Evolutionary conservation across 2,113 vertebrate genomes (phyloP), one percentile per base, ranked within the genome.

Genomic region (Panthera leo): DNA sequence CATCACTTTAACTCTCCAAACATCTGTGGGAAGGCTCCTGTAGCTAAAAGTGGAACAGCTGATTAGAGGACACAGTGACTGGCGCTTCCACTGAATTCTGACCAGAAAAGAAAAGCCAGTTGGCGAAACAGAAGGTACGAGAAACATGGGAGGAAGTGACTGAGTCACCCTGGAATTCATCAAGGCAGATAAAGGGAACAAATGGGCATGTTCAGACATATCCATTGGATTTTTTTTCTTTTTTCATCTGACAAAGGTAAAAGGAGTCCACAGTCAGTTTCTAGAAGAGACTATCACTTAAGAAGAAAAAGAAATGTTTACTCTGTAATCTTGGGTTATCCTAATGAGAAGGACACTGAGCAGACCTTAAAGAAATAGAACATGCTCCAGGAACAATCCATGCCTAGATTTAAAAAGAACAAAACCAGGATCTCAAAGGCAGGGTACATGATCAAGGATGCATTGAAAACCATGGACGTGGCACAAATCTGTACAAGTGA

Each of bases 81-180:
- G 42, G 29, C n/a, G 15, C 73, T 42, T 82, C 95, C n/a, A 73
- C 89, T 97, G 83, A 85, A 95, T 94, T 97, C 94, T 95, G 91
- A 97, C 97, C 95, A 96, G 76, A 97, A 96, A 76, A 85, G 94
- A 96, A 97, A 96, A 97, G 95, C 90, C 97, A 98, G 95, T 79
- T 98, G 97, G 95, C 92, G 45, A 91, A 87, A 73, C 80, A 95
- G 80, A 97, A 97, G 97, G 91, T 92, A 85, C 45, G 39, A 76
- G 90, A 82, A n/a, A 87, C 76, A 85, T 21, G 67, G 84, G 34
- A 96, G 85, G 88, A 96, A 97, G 88, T 97, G 95, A 93, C 87
- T 88, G 79, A 95, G 39, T 88, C 90, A 94, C 93, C 90, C 92
- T 51, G 67, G 96, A 97, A 98, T 97, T 96, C 82, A 51, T 82